Percentiles rank a stretch among this genome's conserved stretches.
These are phyloP conservation scores for Thamnaconus septentrionalis DNA, from an alignment of 2,113 vertebrate genomes.

Conservation along the genomic window DNA sequence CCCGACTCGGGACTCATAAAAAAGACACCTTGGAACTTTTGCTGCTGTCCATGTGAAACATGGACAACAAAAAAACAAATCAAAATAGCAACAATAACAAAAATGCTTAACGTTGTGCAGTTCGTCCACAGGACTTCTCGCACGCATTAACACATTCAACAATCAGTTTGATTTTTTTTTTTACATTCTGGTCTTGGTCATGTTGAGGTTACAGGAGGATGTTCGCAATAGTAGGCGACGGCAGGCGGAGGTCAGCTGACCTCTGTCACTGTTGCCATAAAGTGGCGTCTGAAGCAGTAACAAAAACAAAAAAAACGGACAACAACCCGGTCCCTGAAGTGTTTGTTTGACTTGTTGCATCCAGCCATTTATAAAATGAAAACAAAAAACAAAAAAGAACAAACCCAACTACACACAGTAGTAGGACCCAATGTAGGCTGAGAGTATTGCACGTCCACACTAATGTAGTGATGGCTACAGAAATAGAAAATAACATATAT, in stretches of 20 bases:
- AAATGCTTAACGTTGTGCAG: conserved; percentile 22
- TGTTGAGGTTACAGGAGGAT: not conserved
- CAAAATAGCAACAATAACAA: conserved; percentile 1
- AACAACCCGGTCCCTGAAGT: not conserved
- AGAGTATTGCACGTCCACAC: conserved; percentile 53
- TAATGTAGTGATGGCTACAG: conserved; percentile 63
- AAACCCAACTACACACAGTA: not conserved
- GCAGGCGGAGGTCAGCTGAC: too few relatives aligned
- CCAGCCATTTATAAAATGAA: conserved; percentile 26
- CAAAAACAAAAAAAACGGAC: too few relatives aligned
- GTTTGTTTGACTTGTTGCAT: conserved; percentile 1
- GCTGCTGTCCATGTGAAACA: conserved; percentile 35
- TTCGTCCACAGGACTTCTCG: conserved; percentile 47
- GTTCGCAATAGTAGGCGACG: not conserved
- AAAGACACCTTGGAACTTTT: conserved; percentile 4
- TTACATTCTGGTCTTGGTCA: not conserved
- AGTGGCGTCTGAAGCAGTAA: too few relatives aligned
- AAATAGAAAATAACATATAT: conserved; percentile 26
- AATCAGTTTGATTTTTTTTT: not conserved
- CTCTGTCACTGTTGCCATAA: too few relatives aligned
- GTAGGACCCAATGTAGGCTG: not conserved
- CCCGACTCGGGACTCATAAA: not conserved
- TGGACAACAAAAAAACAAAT: conserved; percentile 38
- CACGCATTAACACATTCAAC: conserved; percentile 5
- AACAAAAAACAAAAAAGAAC: conserved; percentile 12